Base-by-base conservation (phyloP, 1,140 invertebrate species). In the Rhizoglyphus robini region DNA sequence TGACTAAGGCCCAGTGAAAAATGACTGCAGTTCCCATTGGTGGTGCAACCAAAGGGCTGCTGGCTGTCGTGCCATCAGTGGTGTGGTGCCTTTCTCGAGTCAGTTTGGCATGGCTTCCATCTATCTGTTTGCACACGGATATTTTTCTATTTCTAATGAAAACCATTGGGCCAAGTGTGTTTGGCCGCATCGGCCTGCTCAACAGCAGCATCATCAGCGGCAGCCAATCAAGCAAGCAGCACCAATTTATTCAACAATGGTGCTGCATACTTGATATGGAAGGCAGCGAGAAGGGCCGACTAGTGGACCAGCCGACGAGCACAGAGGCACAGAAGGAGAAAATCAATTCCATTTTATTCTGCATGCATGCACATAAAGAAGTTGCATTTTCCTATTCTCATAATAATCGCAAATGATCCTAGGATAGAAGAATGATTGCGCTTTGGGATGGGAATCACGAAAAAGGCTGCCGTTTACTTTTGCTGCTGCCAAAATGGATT, bases 351-450 rank as follows among this genome's bases (percentile, higher is more conserved):
- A 54, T 54, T 54, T 54, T 54, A 54, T 54, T 54, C 51, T 54
- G 51, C 51, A 54, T 54, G 51, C 51, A 54, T 54, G 51, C 51
- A 54, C 51, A 54, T 54, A 54, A 8, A 54, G 51, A 54, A 54
- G 51, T 54, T 54, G 51, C 51, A 54, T 54, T 54, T 20, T 54
- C 51, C 51, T 54, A 54, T 54, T 54, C 51, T 54, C 51, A 54
- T 8, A 8, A 54, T 54, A 54, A 54, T 54, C 51, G 20, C 51
- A 54, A 54, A 54, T 54, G 51, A 54, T 54, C 51, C 51, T 54
- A 54, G 51, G 51, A 54, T 54, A 54, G 51, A 54, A 54, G 51
- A 54, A 54, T 54, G 51, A 54, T 54, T 54, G 51, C 51, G 51
- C 51, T 54, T 54, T 54, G 51, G 51, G 51, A 54, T 54, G 51